These are phyloP conservation scores for Tanytarsus gracilentus DNA, from an alignment of 2,888 invertebrate species.

Conservation along the genomic window DNA sequence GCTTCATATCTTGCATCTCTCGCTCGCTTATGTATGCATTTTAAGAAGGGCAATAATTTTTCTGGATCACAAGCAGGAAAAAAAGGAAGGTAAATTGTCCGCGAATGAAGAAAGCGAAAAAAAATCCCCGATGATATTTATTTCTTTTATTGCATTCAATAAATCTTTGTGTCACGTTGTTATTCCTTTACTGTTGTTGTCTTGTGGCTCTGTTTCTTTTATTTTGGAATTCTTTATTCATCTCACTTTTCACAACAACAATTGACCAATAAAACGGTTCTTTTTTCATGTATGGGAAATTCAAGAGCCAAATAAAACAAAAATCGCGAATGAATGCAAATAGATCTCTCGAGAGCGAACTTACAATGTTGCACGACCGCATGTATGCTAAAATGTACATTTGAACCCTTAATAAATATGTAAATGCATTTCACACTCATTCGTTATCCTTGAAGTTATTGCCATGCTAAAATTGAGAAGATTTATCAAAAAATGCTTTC, in stretches of 20 bases:
- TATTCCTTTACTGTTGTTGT: slow-evolving; percentile 18
- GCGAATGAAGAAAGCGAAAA: not conserved
- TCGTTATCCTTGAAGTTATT: slow-evolving; percentile 1
- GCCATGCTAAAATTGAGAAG: not conserved
- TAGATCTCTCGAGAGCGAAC: not conserved
- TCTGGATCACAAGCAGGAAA: not conserved
- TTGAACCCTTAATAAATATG: not conserved
- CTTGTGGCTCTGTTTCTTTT: not conserved
- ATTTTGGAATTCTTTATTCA: not conserved
- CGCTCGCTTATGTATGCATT: slow-evolving; percentile 6
- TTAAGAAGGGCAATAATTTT: slow-evolving; percentile 16
- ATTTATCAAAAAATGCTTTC: too few species aligned
- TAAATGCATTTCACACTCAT: slow-evolving; percentile 6
- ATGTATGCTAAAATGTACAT: not conserved
- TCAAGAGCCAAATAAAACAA: not conserved
- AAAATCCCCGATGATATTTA: slow-evolving; percentile 21
- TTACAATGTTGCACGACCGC: not conserved
- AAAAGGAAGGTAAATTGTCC: not conserved
- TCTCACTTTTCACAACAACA: not conserved
- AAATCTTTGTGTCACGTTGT: slow-evolving; percentile 27
- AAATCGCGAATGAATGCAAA: not conserved
- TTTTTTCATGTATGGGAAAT: not conserved
- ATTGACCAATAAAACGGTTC: slow-evolving; percentile 7
- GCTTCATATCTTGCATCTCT: too few species aligned
- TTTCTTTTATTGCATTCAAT: slow-evolving; percentile 27